Evolutionary conservation across 2,888 invertebrate genomes (phyloP), one percentile per base, ranked within the genome.

Genomic region (Enoplolaimus lenunculus): DNA sequence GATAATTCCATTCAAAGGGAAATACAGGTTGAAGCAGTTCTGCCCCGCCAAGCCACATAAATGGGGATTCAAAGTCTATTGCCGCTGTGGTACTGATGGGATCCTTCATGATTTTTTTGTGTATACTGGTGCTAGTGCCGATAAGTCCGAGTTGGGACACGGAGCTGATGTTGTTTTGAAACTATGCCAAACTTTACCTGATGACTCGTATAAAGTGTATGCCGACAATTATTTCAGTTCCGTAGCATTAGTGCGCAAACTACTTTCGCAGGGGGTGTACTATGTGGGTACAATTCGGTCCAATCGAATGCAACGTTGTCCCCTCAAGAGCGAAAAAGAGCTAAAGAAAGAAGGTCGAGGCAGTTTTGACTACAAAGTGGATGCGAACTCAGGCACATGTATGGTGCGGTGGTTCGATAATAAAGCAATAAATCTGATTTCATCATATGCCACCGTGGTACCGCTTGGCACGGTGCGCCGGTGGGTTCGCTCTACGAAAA

Each of bases 1-100:
- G n/a, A 75, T 75, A 72, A 66, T 72, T 1, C 60, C 71, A 21
- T 75, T 75, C 71, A 75, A 74, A 68, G 75, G 75, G 1, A 29
- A 60, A 29, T 2, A 66, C 31, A 31, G 69, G 21, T 16, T 33
- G 2, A 69, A 34, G 26, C 68, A 69, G 34, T 69, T 28, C 34
- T 13, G 68, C 29, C 70, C 70, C 2, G 2, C 2, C 3, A 69
- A 69, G 31, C 70, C 68, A 21, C 68, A 26, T 2, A 69, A 69
- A 68, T 69, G 69, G 69, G 70, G 70, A 2, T 69, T n/a, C 28
- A 69, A 69, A 34, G 3, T 69, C n/a, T 69, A 28, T 68, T 33
- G 21, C 16, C 70, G 70, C n/a, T 68, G 69, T 7, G 70, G 70
- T 34, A 13, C 21, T 3, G 68, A 68, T 21, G 70, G 70, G 26